Percentiles rank a stretch among this genome's conserved stretches.
Evolutionary conservation across 2,113 vertebrate genomes (phyloP).

Genomic region (Silurus glanis): DNA sequence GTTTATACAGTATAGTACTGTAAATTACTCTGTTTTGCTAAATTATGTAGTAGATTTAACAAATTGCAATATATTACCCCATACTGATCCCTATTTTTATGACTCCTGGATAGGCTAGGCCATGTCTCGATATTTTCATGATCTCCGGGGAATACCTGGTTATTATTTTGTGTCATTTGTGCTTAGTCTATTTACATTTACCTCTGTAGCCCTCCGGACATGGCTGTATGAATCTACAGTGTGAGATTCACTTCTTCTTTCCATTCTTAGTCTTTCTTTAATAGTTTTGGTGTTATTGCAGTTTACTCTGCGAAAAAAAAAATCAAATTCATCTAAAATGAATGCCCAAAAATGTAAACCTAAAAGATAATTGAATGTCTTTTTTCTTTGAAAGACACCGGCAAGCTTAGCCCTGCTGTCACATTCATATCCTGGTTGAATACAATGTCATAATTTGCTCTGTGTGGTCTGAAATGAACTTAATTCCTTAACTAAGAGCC

Average conservation of each 20-base stretch:
- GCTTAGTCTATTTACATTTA: background rate
- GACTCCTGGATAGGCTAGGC: no score
- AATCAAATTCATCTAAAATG: background rate
- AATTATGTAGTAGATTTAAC: no score
- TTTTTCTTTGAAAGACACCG: background rate
- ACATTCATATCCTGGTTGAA: background rate
- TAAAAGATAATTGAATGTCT: background rate
- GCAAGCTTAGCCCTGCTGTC: background rate
- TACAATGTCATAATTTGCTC: background rate
- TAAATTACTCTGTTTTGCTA: no score
- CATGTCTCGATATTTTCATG: no score
- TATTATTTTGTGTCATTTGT: background rate
- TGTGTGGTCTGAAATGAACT: conserved; percentile 9
- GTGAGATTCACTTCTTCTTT: background rate
- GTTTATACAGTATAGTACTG: no score
- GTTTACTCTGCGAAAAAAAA: background rate
- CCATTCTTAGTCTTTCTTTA: background rate
- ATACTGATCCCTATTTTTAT: no score
- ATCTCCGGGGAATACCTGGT: no score
- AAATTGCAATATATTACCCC: no score
- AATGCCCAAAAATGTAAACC: background rate
- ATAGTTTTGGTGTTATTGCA: background rate
- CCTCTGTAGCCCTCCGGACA: background rate
- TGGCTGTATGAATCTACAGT: background rate
- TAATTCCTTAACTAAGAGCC: background rate